A percentile compares a stretch with the other conserved stretches of the same genome.
phyloP scores from a whole-genome alignment of 2,113 vertebrate genomes.

The Hippolais icterina region DNA sequence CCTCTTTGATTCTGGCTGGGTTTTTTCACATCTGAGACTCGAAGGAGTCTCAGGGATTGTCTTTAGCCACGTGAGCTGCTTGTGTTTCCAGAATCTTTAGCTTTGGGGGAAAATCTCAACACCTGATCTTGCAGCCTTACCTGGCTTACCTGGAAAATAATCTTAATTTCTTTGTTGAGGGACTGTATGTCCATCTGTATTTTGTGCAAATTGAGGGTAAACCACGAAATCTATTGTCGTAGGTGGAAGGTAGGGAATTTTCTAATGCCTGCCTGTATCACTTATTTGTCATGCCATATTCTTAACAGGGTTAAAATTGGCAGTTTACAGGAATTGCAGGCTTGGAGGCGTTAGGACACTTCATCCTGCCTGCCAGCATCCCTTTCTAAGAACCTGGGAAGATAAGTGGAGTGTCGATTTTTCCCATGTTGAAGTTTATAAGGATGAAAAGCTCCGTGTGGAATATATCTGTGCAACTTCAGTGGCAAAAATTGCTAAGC shows the following conservation, averaged over 20 bases:
- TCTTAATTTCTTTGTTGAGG: neutral
- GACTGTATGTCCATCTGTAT: neutral
- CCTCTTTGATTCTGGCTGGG: neutral
- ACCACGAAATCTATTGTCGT: neutral
- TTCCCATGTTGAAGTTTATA: neutral
- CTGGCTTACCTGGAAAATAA: neutral
- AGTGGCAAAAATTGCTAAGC: slow-evolving; percentile 30
- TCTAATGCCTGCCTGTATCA: neutral
- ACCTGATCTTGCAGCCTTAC: neutral
- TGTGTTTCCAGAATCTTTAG: neutral
- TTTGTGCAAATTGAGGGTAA: neutral
- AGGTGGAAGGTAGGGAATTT: neutral
- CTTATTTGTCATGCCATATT: neutral
- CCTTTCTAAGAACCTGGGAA: neutral
- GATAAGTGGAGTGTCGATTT: neutral
- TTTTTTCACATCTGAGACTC: neutral
- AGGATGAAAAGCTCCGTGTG: neutral
- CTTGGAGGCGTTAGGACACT: neutral
- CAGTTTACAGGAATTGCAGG: neutral
- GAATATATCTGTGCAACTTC: neutral
- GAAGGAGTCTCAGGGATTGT: neutral
- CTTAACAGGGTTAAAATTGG: neutral
- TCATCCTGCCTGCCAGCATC: neutral
- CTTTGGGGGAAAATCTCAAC: neutral
- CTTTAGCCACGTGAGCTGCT: fast-evolving